Evolutionary conservation across 2,888 invertebrate genomes (phyloP), one percentile per base, ranked within the genome.

Genomic region (Euphydryas editha): DNA sequence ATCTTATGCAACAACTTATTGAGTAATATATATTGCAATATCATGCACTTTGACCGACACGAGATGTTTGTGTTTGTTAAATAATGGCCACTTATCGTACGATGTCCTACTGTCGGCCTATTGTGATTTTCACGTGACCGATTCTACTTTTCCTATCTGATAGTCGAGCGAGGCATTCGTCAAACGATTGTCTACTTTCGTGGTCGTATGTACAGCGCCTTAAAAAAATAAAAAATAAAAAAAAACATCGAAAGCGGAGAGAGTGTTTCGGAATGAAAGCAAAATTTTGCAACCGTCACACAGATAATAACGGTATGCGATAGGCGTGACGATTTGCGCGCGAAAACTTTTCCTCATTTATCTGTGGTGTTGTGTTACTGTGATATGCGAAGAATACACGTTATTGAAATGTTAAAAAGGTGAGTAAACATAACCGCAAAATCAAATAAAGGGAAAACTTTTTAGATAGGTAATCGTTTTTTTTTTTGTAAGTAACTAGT

Each of bases 181-280:
- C 82, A 81, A 82, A 78, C 78, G 79, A 73, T 73, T 74, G 83
- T 80, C 82, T 81, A 84, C 86, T 86, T 88, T 87, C 83, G 86
- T 78, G 80, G 82, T 77, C 84, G 86, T 77, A 73, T 71, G 76
- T 36, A 67, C 59, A 71, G 60, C 70, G 64, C 61, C 44, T 51
- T 65, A 39, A 59, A 58, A 24, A 58, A 60, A 24, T 58, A 62
- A 62, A 72, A 61, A 56, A 59, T 67, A 75, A 73, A 70, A 75
- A 73, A 72, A 75, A 70, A 68, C 65, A 71, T 67, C 42, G 72
- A 72, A 72, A 75, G 20, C 59, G 67, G 72, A 62, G 72, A 70
- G 68, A 71, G 73, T 69, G 67, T 71, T 70, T 70, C 71, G 54
- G 44, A 68, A 69, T 69, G 71, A 68, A 67, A 67, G 63, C 67